Evolutionary conservation across 2,888 invertebrate genomes (phyloP).

Genomic region (Sarcophaga carnaria): DNA sequence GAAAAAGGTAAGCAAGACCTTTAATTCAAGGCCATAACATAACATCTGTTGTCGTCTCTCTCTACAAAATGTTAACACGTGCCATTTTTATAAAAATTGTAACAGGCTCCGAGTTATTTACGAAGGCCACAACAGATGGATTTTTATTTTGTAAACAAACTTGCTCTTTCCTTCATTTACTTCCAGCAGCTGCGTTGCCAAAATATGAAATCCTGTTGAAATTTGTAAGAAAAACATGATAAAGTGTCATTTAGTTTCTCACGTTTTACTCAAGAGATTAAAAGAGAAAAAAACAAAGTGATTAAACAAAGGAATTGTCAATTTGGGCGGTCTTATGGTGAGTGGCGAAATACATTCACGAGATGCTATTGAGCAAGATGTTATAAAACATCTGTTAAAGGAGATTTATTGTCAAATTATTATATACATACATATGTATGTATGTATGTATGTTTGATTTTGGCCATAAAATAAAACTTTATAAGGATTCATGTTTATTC

Average conservation of each 20-base stretch:
- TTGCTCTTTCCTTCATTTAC: not conserved
- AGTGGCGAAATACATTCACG: too few species aligned
- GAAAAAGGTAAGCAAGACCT: not conserved
- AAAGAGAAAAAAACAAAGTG: not conserved
- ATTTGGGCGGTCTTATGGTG: too few species aligned
- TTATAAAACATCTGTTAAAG: too few species aligned
- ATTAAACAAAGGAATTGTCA: not conserved
- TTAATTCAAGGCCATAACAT: not conserved
- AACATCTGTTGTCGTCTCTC: not conserved
- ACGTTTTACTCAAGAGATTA: constrained; percentile 15
- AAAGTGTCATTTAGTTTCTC: constrained; percentile 53
- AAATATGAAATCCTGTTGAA: constrained; percentile 54
- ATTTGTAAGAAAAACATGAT: constrained; percentile 40
- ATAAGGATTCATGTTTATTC: too few species aligned
- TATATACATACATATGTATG: too few species aligned
- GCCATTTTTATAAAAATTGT: constrained; percentile 39
- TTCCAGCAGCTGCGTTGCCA: not conserved
- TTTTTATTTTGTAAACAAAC: not conserved
- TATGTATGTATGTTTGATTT: too few species aligned
- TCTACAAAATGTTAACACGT: constrained; percentile 51
- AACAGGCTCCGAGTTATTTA: constrained; percentile 50
- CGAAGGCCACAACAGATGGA: constrained; percentile 2
- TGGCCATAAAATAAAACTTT: too few species aligned
- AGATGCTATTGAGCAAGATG: too few species aligned
- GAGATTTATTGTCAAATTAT: too few species aligned